These are phyloP conservation scores for Corythaeola cristata DNA, from an alignment of 2,113 vertebrate genomes.

Conservation along the genomic window DNA sequence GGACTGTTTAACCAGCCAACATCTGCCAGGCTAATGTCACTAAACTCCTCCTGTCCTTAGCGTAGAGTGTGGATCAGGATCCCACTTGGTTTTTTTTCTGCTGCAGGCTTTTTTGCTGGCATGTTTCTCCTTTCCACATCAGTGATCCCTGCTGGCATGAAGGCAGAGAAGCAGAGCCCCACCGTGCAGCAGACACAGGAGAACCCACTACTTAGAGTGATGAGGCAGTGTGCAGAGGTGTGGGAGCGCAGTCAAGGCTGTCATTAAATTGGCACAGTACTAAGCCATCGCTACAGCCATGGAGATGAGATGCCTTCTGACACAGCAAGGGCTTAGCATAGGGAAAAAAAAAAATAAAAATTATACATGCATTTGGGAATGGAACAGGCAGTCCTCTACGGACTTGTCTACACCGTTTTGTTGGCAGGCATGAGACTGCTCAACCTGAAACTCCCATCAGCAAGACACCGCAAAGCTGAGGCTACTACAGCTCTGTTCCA, in stretches of 20 bases:
- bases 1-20: background rate
- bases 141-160: background rate
- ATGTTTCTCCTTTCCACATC: background rate
- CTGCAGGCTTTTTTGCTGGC: background rate
- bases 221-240: background rate
- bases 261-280: background rate
- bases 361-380: background rate
- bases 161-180: background rate
- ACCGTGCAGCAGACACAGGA: background rate
- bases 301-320: conserved; percentile 10
- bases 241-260: background rate
- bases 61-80: background rate
- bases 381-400: background rate
- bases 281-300: background rate
- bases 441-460: background rate
- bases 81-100: background rate
- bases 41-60: background rate
- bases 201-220: background rate
- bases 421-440: background rate
- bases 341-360: background rate
- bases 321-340: background rate
- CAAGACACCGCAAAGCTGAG: background rate
- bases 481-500: background rate
- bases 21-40: background rate
- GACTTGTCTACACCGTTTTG: background rate